These are phyloP conservation scores for Castor canadensis DNA, from an alignment of 2,113 vertebrate species.

Conservation along the genomic window DNA sequence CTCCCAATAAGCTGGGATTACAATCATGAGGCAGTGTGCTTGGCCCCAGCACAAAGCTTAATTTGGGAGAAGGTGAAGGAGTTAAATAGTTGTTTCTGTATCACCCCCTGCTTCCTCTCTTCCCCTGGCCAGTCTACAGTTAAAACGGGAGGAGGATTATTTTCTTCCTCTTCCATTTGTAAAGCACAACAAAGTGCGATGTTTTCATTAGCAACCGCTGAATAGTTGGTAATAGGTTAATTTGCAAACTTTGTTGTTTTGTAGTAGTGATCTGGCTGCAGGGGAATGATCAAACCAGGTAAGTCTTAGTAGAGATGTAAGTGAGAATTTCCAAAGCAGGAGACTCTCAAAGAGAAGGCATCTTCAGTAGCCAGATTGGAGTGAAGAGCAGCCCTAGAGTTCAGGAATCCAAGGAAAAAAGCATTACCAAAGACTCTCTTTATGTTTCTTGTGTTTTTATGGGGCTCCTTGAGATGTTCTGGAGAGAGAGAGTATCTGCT, in stretches of 20 bases:
- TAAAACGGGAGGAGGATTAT: background rate
- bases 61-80: background rate
- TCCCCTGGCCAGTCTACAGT: background rate
- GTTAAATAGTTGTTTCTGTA: background rate
- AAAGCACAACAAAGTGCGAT: background rate
- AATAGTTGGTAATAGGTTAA: background rate
- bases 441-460: background rate
- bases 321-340: background rate
- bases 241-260: background rate
- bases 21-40: no score
- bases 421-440: background rate
- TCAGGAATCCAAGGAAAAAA: background rate
- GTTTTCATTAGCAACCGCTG: background rate
- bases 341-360: background rate
- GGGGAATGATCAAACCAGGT: background rate
- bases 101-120: background rate
- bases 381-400: no score
- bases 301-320: background rate
- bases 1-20: no score
- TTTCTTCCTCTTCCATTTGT: conserved; percentile 19
- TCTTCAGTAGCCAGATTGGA: background rate
- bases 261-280: background rate
- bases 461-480: background rate
- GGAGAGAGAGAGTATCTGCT: background rate
- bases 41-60: background rate